phyloP scores from a whole-genome alignment of 1,140 invertebrate genomes.

The Dreissena rostriformis region DNA sequence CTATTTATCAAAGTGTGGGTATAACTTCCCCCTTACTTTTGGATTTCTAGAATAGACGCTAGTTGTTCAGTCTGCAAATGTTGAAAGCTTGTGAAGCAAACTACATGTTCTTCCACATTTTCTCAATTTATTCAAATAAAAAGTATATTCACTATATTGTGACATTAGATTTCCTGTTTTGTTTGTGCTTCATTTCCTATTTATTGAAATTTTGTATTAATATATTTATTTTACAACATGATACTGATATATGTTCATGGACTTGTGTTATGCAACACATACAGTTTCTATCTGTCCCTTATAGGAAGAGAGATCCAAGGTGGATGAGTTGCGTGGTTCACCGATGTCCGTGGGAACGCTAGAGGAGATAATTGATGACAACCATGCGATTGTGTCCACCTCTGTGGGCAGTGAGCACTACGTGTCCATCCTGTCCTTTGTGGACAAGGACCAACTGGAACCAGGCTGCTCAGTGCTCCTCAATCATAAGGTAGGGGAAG shows the following conservation, averaged over 20 bases:
- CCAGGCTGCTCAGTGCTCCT: constrained; percentile 99
- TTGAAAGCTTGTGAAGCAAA: too few species aligned
- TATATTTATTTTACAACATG: background rate
- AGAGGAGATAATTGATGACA: constrained; percentile 99
- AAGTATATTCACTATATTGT: too few species aligned
- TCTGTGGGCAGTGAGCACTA: constrained; percentile 99
- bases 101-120: too few species aligned
- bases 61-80: too few species aligned
- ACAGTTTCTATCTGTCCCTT: background rate
- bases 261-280: background rate
- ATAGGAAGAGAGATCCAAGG: constrained; percentile 94
- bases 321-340: constrained; percentile 98
- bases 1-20: too few species aligned
- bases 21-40: too few species aligned
- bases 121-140: too few species aligned
- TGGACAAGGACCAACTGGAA: constrained; percentile 99
- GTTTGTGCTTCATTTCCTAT: too few species aligned
- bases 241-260: background rate
- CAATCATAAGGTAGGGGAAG: constrained; percentile 94
- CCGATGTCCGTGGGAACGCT: constrained; percentile 99
- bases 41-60: too few species aligned
- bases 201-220: too few species aligned
- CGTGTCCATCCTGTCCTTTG: constrained; percentile 99
- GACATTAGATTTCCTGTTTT: too few species aligned
- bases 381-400: constrained; percentile 99